A percentile compares a stretch with the other conserved stretches of the same genome.
Conservation (phyloP, 1,140 invertebrate species). For the Drosophila hydei region DNA sequence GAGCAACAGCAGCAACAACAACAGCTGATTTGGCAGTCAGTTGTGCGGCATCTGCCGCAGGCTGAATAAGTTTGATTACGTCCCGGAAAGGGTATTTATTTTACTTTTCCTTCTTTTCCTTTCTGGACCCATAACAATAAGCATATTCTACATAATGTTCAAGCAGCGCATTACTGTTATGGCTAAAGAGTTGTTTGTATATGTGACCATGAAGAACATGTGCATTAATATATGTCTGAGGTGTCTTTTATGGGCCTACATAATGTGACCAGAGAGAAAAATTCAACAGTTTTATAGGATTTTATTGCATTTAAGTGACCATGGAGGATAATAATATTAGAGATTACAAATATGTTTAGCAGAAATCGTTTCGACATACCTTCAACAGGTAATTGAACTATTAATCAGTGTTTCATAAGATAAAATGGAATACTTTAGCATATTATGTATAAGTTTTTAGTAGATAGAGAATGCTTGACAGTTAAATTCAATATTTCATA, state of each 20-base stretch:
- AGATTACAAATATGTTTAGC: not conserved
- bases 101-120: not conserved
- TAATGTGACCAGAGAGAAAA: not conserved
- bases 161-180: conserved; percentile 1
- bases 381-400: too few relatives aligned
- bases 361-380: too few relatives aligned
- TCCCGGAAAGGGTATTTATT: conserved; percentile 21
- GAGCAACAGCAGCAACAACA: conserved; percentile 18
- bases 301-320: not conserved
- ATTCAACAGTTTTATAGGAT: not conserved
- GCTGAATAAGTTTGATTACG: conserved; percentile 31
- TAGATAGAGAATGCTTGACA: too few relatives aligned
- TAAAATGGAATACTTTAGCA: too few relatives aligned
- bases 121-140: conserved; percentile 11
- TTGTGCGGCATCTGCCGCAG: conserved; percentile 11
- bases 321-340: not conserved
- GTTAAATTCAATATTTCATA: too few relatives aligned
- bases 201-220: not conserved
- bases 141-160: conserved; percentile 3
- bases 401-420: too few relatives aligned
- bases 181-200: not conserved
- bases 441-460: too few relatives aligned
- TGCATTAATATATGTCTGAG: not conserved
- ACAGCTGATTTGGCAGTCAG: conserved; percentile 22
- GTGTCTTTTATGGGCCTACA: not conserved